These are phyloP conservation scores for Poecilobothrus nobilitatus DNA, from an alignment of 2,888 invertebrate genomes.

Conservation along the genomic window DNA sequence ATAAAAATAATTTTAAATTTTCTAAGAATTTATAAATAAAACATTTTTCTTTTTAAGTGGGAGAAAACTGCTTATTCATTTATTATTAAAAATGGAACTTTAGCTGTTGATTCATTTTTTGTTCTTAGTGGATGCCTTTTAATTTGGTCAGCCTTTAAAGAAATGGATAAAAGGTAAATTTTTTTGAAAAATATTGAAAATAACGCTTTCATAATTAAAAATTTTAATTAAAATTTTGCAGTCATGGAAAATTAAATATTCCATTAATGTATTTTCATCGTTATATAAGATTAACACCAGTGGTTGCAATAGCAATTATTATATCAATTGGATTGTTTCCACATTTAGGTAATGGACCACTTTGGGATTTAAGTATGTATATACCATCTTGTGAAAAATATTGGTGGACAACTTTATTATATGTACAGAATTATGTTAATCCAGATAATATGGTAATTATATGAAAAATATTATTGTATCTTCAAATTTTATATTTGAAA, in stretches of 20 bases:
- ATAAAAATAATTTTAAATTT: no score
- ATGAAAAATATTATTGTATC: no score
- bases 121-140: constrained; percentile 49
- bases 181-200: not conserved
- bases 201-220: no score
- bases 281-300: constrained; percentile 45
- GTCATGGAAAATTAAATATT: constrained; percentile 29
- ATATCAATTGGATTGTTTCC: constrained; percentile 42
- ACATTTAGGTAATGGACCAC: constrained; percentile 44
- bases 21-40: no score
- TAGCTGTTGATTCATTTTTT: constrained; percentile 53
- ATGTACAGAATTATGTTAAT: constrained; percentile 43
- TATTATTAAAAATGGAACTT: constrained; percentile 35
- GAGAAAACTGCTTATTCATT: constrained; percentile 18
- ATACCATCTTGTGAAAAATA: constrained; percentile 29
- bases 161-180: constrained; percentile 22
- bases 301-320: constrained; percentile 43
- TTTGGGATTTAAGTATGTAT: constrained; percentile 18
- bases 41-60: constrained; percentile 19
- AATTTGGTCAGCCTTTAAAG: constrained; percentile 28
- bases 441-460: constrained; percentile 31
- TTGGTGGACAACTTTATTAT: constrained; percentile 45
- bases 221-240: constrained; percentile 14
- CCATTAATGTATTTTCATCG: constrained; percentile 34
- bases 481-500: no score